Percentiles rank a stretch among this genome's conserved stretches.
Evolutionary conservation across 2,797 vertebrate genomes (phyloP).

Genomic region (Sebastes flavidus): DNA sequence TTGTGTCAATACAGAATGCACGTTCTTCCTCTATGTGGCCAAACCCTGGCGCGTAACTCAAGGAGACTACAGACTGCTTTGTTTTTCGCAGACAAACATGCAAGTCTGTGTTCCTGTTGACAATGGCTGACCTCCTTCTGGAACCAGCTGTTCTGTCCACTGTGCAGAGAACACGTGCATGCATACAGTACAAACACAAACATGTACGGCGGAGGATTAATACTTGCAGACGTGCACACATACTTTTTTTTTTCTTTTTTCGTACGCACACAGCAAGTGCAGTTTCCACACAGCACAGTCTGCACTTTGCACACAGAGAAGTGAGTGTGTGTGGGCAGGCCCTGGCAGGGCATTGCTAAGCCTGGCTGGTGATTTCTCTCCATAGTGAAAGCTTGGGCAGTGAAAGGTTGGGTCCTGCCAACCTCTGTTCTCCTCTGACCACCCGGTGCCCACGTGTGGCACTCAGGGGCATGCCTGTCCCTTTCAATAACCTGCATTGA

Average conservation of each 20-base stretch:
- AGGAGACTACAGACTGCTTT: conserved; percentile 67
- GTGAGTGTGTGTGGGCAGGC: conserved; percentile 73
- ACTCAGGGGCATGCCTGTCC: conserved; percentile 77
- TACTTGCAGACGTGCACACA: conserved; percentile 40
- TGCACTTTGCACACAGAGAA: conserved; percentile 67
- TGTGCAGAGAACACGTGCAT: conserved; percentile 58
- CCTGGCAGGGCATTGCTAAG: conserved; percentile 68
- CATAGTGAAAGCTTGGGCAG: conserved; percentile 76
- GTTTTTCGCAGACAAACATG: conserved; percentile 74
- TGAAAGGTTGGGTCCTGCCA: conserved; percentile 78
- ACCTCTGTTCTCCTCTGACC: conserved; percentile 78
- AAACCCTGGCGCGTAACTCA: conserved; percentile 55
- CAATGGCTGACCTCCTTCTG: conserved; percentile 76
- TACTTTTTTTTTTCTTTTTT: conserved; percentile 5
- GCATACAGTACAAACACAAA: conserved; percentile 34
- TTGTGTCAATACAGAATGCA: conserved; percentile 54
- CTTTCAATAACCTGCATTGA: conserved; percentile 75
- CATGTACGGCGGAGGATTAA: conserved; percentile 46
- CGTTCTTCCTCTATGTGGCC: conserved; percentile 43
- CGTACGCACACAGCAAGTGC: conserved; percentile 27
- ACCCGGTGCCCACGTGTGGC: conserved; percentile 73
- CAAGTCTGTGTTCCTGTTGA: conserved; percentile 77
- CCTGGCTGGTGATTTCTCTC: conserved; percentile 77
- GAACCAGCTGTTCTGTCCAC: conserved; percentile 77
- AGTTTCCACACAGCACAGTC: conserved; percentile 65